Evolutionary conservation across 2,797 vertebrate species (phyloP).

Genomic region (Manis javanica): DNA sequence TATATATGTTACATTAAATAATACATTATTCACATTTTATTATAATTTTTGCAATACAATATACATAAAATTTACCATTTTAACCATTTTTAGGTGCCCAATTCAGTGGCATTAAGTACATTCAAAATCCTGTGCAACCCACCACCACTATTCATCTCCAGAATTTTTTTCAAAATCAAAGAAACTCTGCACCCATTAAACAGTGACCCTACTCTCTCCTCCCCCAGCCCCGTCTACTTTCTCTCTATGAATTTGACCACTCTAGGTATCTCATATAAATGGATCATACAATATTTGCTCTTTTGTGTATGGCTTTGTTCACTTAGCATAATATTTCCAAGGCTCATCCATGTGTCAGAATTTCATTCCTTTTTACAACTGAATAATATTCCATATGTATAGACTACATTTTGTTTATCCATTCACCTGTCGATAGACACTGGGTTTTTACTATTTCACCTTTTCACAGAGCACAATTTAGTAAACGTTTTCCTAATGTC

Average conservation of each 20-base stretch:
- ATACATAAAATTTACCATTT: not conserved
- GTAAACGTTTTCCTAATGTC: not conserved
- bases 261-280: not conserved
- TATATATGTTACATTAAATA: not conserved
- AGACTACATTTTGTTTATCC: not conserved
- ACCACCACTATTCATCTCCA: not conserved
- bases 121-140: not conserved
- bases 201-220: not conserved
- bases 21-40: not conserved
- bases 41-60: not conserved
- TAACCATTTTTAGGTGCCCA: not conserved
- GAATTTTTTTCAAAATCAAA: not conserved
- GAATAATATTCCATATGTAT: not conserved
- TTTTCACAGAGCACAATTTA: not conserved
- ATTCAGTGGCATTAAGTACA: not conserved
- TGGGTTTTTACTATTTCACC: not conserved
- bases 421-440: not conserved
- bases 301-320: not conserved
- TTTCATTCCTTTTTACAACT: not conserved
- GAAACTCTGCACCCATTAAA: not conserved
- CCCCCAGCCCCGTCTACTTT: not conserved
- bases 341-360: not conserved
- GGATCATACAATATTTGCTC: not conserved
- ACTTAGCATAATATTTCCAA: not conserved
- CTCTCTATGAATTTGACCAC: not conserved